A percentile compares a stretch with the other conserved stretches of the same genome.
phyloP scores from a whole-genome alignment of 2,113 vertebrate species.

The Puffinus mauretanicus region DNA sequence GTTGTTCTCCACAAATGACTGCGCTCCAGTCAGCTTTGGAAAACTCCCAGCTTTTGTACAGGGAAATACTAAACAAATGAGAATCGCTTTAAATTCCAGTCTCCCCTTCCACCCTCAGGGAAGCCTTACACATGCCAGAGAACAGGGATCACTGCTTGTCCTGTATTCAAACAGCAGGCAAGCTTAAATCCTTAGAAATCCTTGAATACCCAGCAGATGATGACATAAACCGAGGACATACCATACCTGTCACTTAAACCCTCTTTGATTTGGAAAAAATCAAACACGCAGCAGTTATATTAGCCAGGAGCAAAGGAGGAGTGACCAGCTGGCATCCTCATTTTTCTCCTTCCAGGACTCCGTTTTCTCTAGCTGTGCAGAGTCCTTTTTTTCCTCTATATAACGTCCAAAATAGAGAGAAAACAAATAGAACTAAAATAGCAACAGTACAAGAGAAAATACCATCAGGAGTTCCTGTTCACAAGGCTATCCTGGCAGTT shows the following conservation, averaged over 20 bases:
- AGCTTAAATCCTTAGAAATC: constrained; percentile 49
- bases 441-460: background rate
- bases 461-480: constrained; percentile 24
- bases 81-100: constrained; percentile 62
- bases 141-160: constrained; percentile 7
- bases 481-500: constrained; percentile 36
- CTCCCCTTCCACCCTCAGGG: constrained; percentile 56
- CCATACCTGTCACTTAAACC: constrained; percentile 9
- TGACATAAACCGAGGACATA: background rate
- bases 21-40: constrained; percentile 11
- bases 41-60: constrained; percentile 41
- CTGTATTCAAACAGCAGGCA: background rate
- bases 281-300: background rate
- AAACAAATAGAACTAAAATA: constrained; percentile 39
- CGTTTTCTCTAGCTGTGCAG: background rate
- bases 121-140: constrained; percentile 59
- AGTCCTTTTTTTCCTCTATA: background rate
- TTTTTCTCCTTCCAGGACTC: background rate
- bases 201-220: constrained; percentile 23
- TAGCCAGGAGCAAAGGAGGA: background rate
- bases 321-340: background rate
- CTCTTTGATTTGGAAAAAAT: background rate
- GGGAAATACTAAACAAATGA: constrained; percentile 52
- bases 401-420: background rate
- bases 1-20: constrained; percentile 36